phyloP scores from a whole-genome alignment of 2,113 vertebrate genomes.

The Calypte anna region DNA sequence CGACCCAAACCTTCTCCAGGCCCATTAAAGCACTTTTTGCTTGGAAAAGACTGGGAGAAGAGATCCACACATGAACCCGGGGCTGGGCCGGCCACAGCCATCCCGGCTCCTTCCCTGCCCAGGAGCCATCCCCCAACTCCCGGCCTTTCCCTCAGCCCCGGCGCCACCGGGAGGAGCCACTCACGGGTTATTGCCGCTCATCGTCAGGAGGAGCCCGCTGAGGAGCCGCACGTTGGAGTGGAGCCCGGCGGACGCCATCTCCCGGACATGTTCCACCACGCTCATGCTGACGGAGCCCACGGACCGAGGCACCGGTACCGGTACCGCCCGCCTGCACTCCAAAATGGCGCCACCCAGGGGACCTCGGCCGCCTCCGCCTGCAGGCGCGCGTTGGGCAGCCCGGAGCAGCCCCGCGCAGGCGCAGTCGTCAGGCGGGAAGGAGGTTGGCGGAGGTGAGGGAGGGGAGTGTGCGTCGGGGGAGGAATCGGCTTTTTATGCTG shows the following conservation, averaged over 20 bases:
- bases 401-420: background rate
- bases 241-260: conserved; percentile 96
- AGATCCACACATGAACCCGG: background rate
- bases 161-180: conserved; percentile 54
- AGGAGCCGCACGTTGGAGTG: conserved; percentile 95
- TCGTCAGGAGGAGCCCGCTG: conserved; percentile 93
- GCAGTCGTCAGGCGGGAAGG: background rate
- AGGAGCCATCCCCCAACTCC: too few relatives aligned
- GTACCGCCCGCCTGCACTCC: background rate
- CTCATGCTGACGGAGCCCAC: conserved; percentile 74
- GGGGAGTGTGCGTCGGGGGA: fast-evolving
- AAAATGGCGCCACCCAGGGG: conserved; percentile 72
- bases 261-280: conserved; percentile 94
- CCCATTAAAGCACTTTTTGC: background rate
- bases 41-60: too few relatives aligned
- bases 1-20: fast-evolving
- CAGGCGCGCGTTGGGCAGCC: background rate
- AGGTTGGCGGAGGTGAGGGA: fast-evolving
- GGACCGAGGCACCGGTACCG: too few relatives aligned
- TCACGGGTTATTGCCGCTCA: conserved; percentile 99
- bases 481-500: fast-evolving
- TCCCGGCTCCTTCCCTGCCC: background rate
- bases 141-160: background rate
- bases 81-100: background rate
- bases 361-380: background rate